Evolutionary conservation across 2,888 invertebrate species (phyloP).

Genomic region (Orthonevra nobilis): DNA sequence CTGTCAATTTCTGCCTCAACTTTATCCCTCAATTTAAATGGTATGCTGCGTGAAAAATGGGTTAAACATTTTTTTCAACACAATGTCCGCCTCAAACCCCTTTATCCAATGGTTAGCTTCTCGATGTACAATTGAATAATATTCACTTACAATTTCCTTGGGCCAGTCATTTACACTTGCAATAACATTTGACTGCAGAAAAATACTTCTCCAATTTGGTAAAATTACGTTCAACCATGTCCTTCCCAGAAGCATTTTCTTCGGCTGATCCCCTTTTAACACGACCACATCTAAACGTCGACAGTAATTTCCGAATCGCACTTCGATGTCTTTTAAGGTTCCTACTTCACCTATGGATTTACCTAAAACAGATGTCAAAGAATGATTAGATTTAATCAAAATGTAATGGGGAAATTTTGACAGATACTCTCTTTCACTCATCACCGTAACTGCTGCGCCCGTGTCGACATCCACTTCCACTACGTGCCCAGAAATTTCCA

Average conservation of each 20-base stretch:
- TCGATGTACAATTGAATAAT: slow-evolving; percentile 3
- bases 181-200: slow-evolving; percentile 4
- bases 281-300: slow-evolving; percentile 7
- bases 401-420: slow-evolving; percentile 11
- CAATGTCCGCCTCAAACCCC: slow-evolving; percentile 19
- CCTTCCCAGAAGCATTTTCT: slow-evolving; percentile 17
- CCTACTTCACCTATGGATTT: slow-evolving; percentile 6
- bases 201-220: neutral
- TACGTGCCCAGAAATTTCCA: neutral
- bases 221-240: slow-evolving; percentile 15
- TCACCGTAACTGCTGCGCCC: slow-evolving; percentile 20
- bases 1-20: slow-evolving; percentile 60
- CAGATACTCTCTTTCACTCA: slow-evolving; percentile 25
- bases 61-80: slow-evolving; percentile 1
- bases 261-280: slow-evolving; percentile 15
- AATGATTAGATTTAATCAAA: slow-evolving; percentile 23
- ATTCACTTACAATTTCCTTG: slow-evolving; percentile 16
- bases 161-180: neutral
- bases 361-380: slow-evolving; percentile 28
- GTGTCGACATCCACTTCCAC: slow-evolving; percentile 7
- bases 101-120: slow-evolving; percentile 15
- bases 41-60: slow-evolving; percentile 63
- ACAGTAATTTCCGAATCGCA: slow-evolving; percentile 2
- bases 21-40: slow-evolving; percentile 55
- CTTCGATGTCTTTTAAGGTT: slow-evolving; percentile 14